Conservation (phyloP, 2,113 vertebrate species). For the Ptychochromis oligacanthus region DNA sequence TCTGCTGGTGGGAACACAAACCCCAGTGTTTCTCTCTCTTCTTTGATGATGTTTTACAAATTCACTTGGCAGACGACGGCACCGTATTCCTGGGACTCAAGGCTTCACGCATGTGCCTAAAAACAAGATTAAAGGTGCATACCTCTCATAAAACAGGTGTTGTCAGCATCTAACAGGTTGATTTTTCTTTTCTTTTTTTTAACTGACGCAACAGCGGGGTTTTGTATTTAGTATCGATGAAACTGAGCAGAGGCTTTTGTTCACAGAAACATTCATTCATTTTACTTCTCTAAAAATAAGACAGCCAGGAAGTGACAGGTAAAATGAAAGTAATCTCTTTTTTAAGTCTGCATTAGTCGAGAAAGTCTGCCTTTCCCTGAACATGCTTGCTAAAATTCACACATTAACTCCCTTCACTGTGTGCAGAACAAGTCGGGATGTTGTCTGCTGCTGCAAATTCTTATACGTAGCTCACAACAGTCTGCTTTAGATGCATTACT, state of each 20-base stretch:
- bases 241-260: not conserved
- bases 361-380: not conserved
- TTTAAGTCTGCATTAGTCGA: not conserved
- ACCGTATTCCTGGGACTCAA: conserved; percentile 20
- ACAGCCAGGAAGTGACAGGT: not conserved
- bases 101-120: conserved; percentile 26
- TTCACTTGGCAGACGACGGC: conserved; percentile 41
- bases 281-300: conserved; percentile 9
- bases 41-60: conserved; percentile 64
- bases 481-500: too few species aligned
- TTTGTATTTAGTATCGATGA: conserved; percentile 9
- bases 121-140: conserved; percentile 56
- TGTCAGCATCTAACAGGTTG: conserved; percentile 54
- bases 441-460: too few species aligned
- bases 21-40: conserved; percentile 49
- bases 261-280: conserved; percentile 15
- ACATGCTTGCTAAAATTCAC: not conserved
- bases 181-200: conserved; percentile 22
- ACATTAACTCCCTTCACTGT: not conserved
- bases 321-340: not conserved
- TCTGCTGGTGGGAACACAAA: conserved; percentile 60
- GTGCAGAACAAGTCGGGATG: not conserved
- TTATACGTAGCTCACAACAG: not conserved
- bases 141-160: conserved; percentile 52
- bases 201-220: conserved; percentile 17